A percentile compares a stretch with the other conserved stretches of the same genome.
Conservation (phyloP, 2,888 invertebrate genomes). For the Terebella lapidaria region DNA sequence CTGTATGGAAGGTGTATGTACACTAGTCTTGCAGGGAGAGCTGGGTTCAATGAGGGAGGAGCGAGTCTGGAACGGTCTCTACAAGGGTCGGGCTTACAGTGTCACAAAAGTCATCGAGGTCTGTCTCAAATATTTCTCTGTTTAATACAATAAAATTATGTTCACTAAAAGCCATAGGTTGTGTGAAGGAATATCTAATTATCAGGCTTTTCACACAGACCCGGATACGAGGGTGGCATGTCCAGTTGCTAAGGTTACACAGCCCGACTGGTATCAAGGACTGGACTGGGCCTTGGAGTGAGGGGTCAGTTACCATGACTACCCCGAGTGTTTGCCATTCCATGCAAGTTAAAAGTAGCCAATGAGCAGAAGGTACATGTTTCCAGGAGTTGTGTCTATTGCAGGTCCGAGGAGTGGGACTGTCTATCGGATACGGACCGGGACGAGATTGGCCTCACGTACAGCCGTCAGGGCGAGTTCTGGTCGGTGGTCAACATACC, state of each 20-base stretch:
- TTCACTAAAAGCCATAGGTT: no score
- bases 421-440: slow-evolving; percentile 6
- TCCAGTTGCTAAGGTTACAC: slow-evolving; percentile 21
- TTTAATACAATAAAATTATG: slow-evolving; percentile 5
- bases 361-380: no score
- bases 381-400: no score
- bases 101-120: slow-evolving; percentile 57
- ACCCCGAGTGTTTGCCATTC: no score
- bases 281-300: slow-evolving; percentile 30
- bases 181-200: neutral
- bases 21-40: slow-evolving; percentile 28
- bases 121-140: neutral
- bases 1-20: no score
- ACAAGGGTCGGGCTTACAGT: slow-evolving; percentile 26
- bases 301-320: slow-evolving; percentile 20
- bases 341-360: no score
- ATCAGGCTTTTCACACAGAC: slow-evolving; percentile 57
- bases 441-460: slow-evolving; percentile 7
- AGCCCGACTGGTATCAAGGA: slow-evolving; percentile 28
- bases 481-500: no score
- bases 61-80: slow-evolving; percentile 57
- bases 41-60: slow-evolving; percentile 61
- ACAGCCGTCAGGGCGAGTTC: slow-evolving; percentile 22
- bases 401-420: slow-evolving; percentile 21
- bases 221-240: slow-evolving; percentile 38